Evolutionary conservation across 2,797 vertebrate genomes (phyloP).

Genomic region (Mus caroli): DNA sequence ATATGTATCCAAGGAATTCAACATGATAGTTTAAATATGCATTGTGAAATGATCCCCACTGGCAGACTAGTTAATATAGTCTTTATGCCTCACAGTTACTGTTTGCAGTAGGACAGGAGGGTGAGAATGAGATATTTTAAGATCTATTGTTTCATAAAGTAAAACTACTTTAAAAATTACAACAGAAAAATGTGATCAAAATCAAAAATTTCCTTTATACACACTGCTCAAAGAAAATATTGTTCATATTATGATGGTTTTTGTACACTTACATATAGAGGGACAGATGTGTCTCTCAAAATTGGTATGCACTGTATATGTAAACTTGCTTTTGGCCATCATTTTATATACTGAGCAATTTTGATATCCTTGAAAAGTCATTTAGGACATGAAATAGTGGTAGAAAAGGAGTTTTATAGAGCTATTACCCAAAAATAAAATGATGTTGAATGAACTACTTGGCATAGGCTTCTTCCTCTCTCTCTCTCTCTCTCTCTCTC

Average conservation of each 20-base stretch:
- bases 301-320: not conserved
- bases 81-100: not conserved
- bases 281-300: not conserved
- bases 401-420: not conserved
- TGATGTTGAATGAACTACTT: not conserved
- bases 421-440: slow-evolving; percentile 13
- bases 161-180: not conserved
- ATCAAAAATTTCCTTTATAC: slow-evolving; percentile 21
- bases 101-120: not conserved
- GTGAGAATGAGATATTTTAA: not conserved
- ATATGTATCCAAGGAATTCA: not conserved
- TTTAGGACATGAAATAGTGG: slow-evolving; percentile 47
- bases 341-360: slow-evolving; percentile 10
- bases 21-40: not conserved
- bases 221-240: not conserved
- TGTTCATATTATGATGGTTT: slow-evolving; percentile 6
- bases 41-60: not conserved
- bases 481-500: too few relatives aligned
- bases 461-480: not conserved
- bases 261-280: not conserved
- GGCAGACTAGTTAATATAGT: not conserved
- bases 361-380: slow-evolving; percentile 63
- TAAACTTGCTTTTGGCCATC: not conserved
- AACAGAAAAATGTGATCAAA: slow-evolving; percentile 37
- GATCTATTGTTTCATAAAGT: not conserved